Percentiles rank a stretch among this genome's conserved stretches.
These are phyloP conservation scores for Penelope pileata DNA, from an alignment of 2,113 vertebrate species.

Conservation along the genomic window DNA sequence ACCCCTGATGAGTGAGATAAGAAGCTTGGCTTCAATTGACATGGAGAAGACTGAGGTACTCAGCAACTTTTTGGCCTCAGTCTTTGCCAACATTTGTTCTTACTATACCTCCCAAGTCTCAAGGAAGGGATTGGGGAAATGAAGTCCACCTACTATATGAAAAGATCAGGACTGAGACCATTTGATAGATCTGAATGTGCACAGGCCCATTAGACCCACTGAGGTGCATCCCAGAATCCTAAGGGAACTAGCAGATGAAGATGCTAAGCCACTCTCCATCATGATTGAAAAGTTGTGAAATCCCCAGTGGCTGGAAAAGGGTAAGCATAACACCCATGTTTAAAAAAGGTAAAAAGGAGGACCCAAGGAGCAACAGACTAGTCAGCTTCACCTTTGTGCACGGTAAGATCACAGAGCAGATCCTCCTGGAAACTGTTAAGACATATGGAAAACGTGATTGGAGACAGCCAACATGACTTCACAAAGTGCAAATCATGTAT, in stretches of 20 bases:
- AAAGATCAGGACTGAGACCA: background rate
- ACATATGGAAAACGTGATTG: background rate
- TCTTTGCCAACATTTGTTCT: background rate
- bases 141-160: background rate
- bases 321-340: background rate
- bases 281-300: background rate
- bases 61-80: background rate
- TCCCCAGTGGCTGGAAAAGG: background rate
- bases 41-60: background rate
- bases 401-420: background rate
- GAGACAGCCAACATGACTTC: background rate
- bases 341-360: background rate
- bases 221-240: background rate
- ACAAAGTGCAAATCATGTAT: background rate
- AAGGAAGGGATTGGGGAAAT: background rate
- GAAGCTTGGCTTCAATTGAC: background rate
- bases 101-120: background rate
- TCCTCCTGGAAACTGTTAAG: background rate
- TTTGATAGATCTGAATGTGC: background rate
- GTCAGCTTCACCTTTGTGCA: background rate
- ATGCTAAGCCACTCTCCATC: background rate
- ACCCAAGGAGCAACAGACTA: background rate
- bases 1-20: background rate
- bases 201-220: background rate
- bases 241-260: background rate